A percentile compares a stretch with the other conserved stretches of the same genome.
Conservation (phyloP, 2,797 vertebrate species). For the Acanthis flammea region DNA sequence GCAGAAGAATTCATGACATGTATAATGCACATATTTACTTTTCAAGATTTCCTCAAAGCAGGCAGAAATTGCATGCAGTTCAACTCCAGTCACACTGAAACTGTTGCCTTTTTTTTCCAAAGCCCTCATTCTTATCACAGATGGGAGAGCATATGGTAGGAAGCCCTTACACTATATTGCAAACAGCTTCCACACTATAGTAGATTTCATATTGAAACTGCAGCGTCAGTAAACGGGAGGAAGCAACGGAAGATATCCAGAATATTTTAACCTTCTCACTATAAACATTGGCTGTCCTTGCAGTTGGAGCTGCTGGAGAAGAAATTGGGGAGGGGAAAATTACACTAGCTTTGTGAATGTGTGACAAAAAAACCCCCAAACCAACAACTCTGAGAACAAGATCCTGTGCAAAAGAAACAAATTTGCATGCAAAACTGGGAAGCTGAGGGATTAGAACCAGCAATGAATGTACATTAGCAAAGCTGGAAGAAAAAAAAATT, state of each 20-base stretch:
- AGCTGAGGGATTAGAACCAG: not conserved
- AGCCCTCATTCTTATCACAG: constrained; percentile 38
- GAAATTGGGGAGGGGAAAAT: not conserved
- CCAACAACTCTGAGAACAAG: not conserved
- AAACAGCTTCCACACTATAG: constrained; percentile 30
- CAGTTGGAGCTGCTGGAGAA: not conserved
- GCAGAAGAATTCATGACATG: not conserved
- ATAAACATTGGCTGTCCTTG: not conserved
- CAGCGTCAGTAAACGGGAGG: not conserved
- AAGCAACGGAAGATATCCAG: not conserved
- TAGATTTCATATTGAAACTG: constrained; percentile 10
- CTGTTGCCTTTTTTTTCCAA: not conserved
- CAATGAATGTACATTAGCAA: not conserved
- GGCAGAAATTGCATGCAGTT: not conserved
- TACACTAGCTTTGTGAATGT: not conserved
- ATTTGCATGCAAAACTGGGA: not conserved
- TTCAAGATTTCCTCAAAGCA: not conserved
- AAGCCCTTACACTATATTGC: constrained; percentile 33
- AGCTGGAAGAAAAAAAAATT: not conserved
- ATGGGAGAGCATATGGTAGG: constrained; percentile 59
- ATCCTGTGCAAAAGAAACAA: not conserved
- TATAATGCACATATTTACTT: not conserved
- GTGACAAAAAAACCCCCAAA: not conserved
- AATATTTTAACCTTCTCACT: constrained; percentile 16
- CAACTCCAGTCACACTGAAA: not conserved